A percentile compares a stretch with the other conserved stretches of the same genome.
Conservation (phyloP, 2,888 invertebrate species). For the Lordiphosa andalusiaca region DNA sequence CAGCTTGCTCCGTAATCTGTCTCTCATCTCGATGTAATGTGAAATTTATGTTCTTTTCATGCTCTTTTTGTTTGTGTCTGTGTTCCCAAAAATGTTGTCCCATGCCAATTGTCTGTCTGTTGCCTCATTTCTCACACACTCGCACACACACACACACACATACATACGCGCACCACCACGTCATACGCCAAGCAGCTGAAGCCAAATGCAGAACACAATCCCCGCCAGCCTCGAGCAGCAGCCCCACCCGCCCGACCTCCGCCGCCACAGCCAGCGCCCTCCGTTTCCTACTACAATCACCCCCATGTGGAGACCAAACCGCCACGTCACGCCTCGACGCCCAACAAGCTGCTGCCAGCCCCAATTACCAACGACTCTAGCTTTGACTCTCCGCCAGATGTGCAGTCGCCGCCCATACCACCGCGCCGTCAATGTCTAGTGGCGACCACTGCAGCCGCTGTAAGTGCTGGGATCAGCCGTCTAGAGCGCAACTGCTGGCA, state of each 20-base stretch:
- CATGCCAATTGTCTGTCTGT: slow-evolving; percentile 10
- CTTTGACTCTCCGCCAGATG: slow-evolving; percentile 79
- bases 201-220: slow-evolving; percentile 68
- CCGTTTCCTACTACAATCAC: slow-evolving; percentile 73
- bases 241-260: slow-evolving; percentile 59
- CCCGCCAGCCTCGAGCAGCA: slow-evolving; percentile 40
- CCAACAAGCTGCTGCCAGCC: slow-evolving; percentile 41
- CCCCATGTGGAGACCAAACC: slow-evolving; percentile 49
- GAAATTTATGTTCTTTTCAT: slow-evolving; percentile 41
- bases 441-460: slow-evolving; percentile 69
- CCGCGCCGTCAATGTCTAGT: slow-evolving; percentile 70
- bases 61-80: slow-evolving; percentile 44
- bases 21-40: slow-evolving; percentile 42
- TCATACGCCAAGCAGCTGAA: slow-evolving; percentile 71
- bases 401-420: slow-evolving; percentile 79
- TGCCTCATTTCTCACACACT: slow-evolving; percentile 33
- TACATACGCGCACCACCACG: slow-evolving; percentile 34
- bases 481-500: slow-evolving; percentile 76
- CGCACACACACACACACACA: slow-evolving; percentile 21
- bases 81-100: slow-evolving; percentile 21
- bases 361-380: slow-evolving; percentile 71
- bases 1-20: slow-evolving; percentile 23
- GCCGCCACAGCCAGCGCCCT: slow-evolving; percentile 41
- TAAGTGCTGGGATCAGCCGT: slow-evolving; percentile 70
- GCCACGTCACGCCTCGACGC: slow-evolving; percentile 56